phyloP scores from a whole-genome alignment of 2,888 invertebrate genomes.

The Amblyjoppa fuscipennis region DNA sequence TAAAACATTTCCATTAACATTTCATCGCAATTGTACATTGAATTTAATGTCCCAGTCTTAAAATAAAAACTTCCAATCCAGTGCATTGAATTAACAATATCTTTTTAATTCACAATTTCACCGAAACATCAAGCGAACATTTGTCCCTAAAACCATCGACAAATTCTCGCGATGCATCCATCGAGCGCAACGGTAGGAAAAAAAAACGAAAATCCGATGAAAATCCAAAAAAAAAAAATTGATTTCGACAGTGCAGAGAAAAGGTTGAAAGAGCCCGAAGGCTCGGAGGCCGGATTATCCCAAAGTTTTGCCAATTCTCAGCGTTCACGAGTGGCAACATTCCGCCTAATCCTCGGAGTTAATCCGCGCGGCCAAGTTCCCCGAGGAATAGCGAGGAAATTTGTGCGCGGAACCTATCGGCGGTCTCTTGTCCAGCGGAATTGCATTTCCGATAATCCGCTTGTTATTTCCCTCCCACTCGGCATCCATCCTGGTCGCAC shows the following conservation, averaged over 20 bases:
- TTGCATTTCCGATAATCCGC: constrained; percentile 64
- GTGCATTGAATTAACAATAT: background rate
- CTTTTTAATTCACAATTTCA: background rate
- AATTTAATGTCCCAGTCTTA: too few species aligned
- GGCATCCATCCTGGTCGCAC: background rate
- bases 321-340: constrained; percentile 73
- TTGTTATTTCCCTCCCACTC: constrained; percentile 49
- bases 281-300: constrained; percentile 66
- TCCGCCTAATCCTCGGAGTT: constrained; percentile 72
- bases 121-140: background rate
- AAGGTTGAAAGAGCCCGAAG: constrained; percentile 3
- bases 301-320: constrained; percentile 74
- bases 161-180: too few species aligned
- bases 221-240: background rate
- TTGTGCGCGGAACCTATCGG: background rate
- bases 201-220: too few species aligned
- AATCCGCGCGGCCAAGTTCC: constrained; percentile 39
- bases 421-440: background rate
- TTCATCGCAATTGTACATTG: too few species aligned
- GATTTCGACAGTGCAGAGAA: background rate
- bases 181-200: too few species aligned
- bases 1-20: too few species aligned
- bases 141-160: too few species aligned
- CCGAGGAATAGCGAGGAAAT: background rate
- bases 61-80: too few species aligned